These are phyloP conservation scores for Dromiciops gliroides DNA, from an alignment of 2,113 vertebrate genomes.

Conservation along the genomic window DNA sequence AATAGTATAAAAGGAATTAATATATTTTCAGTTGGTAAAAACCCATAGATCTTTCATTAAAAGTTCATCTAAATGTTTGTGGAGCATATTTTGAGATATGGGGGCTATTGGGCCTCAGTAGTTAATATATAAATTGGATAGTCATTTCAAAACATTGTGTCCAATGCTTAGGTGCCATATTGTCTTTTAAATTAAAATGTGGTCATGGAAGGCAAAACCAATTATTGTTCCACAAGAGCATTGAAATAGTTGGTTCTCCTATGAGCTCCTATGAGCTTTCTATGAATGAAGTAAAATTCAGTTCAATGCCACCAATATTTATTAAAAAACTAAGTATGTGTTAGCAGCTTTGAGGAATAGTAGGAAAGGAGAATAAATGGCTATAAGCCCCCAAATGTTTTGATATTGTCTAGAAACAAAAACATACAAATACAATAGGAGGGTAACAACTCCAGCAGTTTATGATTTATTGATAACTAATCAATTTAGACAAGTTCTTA, in stretches of 20 bases:
- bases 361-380: background rate
- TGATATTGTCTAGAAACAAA: background rate
- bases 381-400: background rate
- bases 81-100: background rate
- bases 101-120: background rate
- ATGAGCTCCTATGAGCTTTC: too few species aligned
- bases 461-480: background rate
- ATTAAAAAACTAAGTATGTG: background rate
- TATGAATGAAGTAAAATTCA: background rate
- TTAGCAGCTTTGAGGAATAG: background rate
- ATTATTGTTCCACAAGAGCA: background rate
- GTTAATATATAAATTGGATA: background rate
- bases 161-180: background rate
- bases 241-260: background rate
- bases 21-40: slow-evolving; percentile 32
- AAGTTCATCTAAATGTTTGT: background rate
- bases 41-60: background rate
- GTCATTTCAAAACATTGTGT: background rate
- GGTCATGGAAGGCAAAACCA: background rate
- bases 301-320: background rate
- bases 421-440: background rate
- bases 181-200: slow-evolving; percentile 1
- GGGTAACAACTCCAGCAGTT: background rate
- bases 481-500: background rate
- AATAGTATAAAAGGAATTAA: background rate